phyloP scores from a whole-genome alignment of 2,888 invertebrate genomes.

The Pachycephus smyrnensis region DNA sequence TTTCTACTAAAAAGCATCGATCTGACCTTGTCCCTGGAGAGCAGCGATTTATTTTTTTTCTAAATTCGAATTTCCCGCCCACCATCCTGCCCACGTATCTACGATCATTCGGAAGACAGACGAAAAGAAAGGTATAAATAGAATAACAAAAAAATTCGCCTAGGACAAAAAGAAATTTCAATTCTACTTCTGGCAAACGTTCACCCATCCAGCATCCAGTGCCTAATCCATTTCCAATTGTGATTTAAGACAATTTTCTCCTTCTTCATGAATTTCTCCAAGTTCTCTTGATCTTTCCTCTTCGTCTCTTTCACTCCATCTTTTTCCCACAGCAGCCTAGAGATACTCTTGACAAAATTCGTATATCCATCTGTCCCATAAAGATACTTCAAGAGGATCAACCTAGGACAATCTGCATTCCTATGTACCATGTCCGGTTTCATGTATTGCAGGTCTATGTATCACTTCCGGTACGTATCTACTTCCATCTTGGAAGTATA shows the following conservation, averaged over 20 bases:
- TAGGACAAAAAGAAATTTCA: neutral
- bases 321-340: neutral
- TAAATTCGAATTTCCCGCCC: neutral
- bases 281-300: neutral
- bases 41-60: neutral
- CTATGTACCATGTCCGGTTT: neutral
- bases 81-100: neutral
- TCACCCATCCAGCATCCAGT: neutral
- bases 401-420: neutral
- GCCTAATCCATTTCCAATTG: neutral
- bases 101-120: neutral
- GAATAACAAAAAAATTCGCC: neutral
- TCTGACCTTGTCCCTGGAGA: neutral
- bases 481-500: neutral
- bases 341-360: neutral
- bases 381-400: neutral
- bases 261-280: neutral
- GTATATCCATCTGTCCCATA: neutral
- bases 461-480: neutral
- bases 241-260: neutral
- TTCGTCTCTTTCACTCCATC: neutral
- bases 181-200: neutral
- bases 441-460: neutral
- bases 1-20: neutral
- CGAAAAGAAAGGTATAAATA: neutral